These are phyloP conservation scores for Hirtodrosophila trivittata DNA, from an alignment of 2,888 invertebrate genomes.

Conservation along the genomic window DNA sequence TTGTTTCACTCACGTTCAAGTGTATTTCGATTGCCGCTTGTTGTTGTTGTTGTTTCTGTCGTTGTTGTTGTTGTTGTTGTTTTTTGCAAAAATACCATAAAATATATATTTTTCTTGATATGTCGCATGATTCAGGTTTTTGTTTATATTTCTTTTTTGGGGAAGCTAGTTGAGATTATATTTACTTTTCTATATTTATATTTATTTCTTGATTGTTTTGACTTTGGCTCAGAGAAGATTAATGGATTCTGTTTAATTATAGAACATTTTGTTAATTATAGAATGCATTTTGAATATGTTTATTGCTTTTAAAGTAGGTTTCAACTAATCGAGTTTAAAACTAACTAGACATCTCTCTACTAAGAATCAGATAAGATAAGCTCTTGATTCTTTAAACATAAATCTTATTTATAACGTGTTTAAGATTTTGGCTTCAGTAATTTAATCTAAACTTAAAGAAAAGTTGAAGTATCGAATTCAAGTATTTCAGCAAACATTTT, in stretches of 20 bases:
- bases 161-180: no score
- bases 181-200: slow-evolving; percentile 28
- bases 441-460: no score
- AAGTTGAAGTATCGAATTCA: no score
- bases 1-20: slow-evolving; percentile 83
- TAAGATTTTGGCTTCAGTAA: no score
- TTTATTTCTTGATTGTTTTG: slow-evolving; percentile 1
- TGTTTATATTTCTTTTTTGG: slow-evolving; percentile 25
- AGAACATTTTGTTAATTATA: neutral
- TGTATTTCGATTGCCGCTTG: slow-evolving; percentile 79
- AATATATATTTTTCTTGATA: slow-evolving; percentile 45
- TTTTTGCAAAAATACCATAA: slow-evolving; percentile 50
- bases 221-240: neutral
- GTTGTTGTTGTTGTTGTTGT: slow-evolving; percentile 9
- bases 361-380: no score
- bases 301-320: no score
- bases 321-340: no score
- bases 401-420: no score
- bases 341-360: no score
- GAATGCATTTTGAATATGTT: no score
- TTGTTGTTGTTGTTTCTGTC: slow-evolving; percentile 28
- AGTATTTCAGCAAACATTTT: no score
- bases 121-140: slow-evolving; percentile 57
- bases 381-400: no score
- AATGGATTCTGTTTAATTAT: neutral